These are phyloP conservation scores for Haliclona indistincta DNA, from an alignment of 37 sponge, comb jelly and placozoan genomes.

Conservation along the genomic window DNA sequence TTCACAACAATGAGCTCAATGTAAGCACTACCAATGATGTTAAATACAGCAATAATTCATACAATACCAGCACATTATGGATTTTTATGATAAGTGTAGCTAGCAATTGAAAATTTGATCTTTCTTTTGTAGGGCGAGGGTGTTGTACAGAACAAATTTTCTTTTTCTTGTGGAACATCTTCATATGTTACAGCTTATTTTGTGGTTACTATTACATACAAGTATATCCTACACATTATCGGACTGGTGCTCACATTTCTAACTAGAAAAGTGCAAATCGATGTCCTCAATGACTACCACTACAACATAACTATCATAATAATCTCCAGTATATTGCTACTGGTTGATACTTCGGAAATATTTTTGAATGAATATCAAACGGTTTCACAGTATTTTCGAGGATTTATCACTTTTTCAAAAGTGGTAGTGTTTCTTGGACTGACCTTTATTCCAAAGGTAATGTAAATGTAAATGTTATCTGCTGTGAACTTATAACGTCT, in stretches of 20 bases:
- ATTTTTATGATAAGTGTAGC: no score
- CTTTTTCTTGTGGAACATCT: neutral
- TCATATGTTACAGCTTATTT: neutral
- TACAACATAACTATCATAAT: neutral
- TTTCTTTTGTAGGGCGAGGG: neutral
- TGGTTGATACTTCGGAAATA: neutral
- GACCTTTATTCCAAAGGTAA: neutral
- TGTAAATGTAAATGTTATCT: no score
- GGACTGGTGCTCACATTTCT: neutral
- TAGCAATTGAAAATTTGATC: neutral
- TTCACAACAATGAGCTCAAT: neutral
- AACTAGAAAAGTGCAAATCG: neutral
- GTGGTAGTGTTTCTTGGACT: neutral
- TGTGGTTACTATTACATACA: neutral
- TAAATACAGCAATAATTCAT: neutral
- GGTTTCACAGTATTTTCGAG: neutral
- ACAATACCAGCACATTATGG: no score
- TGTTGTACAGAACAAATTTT: neutral
- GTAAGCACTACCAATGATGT: neutral
- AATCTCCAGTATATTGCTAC: neutral
- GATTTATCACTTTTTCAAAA: neutral
- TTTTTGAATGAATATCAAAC: neutral
- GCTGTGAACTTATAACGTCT: no score
- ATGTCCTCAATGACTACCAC: neutral
- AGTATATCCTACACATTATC: neutral